Evolutionary conservation across 1,140 invertebrate genomes (phyloP).

Genomic region (Subanguina moxae): DNA sequence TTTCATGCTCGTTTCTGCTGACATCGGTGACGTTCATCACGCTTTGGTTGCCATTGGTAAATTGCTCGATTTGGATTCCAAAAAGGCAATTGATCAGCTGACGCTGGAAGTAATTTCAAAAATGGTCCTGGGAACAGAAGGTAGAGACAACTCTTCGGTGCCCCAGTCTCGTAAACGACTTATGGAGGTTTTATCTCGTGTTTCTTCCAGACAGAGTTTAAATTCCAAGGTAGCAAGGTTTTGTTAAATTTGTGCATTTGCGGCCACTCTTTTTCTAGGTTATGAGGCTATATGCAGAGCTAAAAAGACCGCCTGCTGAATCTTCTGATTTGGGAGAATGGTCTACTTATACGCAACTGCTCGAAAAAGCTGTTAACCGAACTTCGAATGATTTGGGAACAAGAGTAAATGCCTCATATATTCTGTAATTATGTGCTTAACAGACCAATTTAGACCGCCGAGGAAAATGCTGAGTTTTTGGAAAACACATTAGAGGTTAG

Average conservation of each 20-base stretch:
- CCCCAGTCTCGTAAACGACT: background rate
- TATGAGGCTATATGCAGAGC: slow-evolving; percentile 21
- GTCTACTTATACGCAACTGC: slow-evolving; percentile 18
- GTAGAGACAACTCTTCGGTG: background rate
- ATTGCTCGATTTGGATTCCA: slow-evolving; percentile 21
- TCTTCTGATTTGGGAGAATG: slow-evolving; percentile 7
- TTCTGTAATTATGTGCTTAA: background rate
- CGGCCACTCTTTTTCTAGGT: slow-evolving; percentile 24
- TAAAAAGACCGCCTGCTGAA: slow-evolving; percentile 16
- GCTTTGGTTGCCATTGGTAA: slow-evolving; percentile 19
- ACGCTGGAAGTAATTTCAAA: slow-evolving; percentile 14
- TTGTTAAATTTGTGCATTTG: background rate
- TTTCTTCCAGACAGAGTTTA: slow-evolving; percentile 15
- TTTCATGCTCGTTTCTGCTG: slow-evolving; percentile 26
- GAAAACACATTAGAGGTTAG: background rate
- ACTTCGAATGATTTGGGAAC: background rate
- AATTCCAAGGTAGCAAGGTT: slow-evolving; percentile 13
- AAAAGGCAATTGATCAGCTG: slow-evolving; percentile 17
- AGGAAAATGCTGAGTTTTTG: background rate
- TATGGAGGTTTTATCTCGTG: slow-evolving; percentile 6
- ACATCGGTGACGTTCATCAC: slow-evolving; percentile 19
- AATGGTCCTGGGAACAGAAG: background rate
- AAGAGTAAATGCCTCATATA: background rate
- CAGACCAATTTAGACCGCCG: background rate
- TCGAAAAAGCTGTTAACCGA: slow-evolving; percentile 22